These are phyloP conservation scores for Sebastiscus albofasciatus DNA, from an alignment of 2,797 vertebrate species.

Conservation along the genomic window DNA sequence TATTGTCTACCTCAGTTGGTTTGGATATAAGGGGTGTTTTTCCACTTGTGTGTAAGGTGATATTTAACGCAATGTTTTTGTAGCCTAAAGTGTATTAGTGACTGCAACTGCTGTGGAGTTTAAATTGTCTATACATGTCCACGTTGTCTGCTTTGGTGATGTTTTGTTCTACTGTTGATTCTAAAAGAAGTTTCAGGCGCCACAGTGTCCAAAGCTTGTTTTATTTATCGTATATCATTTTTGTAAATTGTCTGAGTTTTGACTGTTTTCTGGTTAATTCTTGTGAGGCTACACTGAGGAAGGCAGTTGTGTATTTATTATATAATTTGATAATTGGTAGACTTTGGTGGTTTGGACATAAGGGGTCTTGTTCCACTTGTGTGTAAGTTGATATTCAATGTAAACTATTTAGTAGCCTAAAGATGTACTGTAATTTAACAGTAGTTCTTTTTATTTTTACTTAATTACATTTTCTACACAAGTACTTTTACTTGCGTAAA, in stretches of 20 bases:
- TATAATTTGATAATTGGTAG: not conserved
- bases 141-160: not conserved
- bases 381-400: too few relatives aligned
- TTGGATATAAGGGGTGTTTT: too few relatives aligned
- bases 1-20: not conserved
- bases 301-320: not conserved
- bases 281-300: too few relatives aligned
- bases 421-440: not conserved
- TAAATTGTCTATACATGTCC: not conserved
- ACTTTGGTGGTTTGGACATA: not conserved
- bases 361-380: not conserved
- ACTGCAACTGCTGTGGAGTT: not conserved
- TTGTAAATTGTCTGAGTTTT: too few relatives aligned
- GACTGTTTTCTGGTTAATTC: too few relatives aligned
- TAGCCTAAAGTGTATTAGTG: not conserved
- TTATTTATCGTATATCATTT: not conserved
- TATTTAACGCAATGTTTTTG: too few relatives aligned
- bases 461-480: not conserved
- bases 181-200: not conserved
- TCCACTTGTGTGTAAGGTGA: too few relatives aligned
- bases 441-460: not conserved
- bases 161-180: not conserved
- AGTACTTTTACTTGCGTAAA: not conserved
- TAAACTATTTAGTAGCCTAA: not conserved
- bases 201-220: not conserved